These are phyloP conservation scores for Syrista parreyssii DNA, from an alignment of 2,888 invertebrate genomes.

Conservation along the genomic window DNA sequence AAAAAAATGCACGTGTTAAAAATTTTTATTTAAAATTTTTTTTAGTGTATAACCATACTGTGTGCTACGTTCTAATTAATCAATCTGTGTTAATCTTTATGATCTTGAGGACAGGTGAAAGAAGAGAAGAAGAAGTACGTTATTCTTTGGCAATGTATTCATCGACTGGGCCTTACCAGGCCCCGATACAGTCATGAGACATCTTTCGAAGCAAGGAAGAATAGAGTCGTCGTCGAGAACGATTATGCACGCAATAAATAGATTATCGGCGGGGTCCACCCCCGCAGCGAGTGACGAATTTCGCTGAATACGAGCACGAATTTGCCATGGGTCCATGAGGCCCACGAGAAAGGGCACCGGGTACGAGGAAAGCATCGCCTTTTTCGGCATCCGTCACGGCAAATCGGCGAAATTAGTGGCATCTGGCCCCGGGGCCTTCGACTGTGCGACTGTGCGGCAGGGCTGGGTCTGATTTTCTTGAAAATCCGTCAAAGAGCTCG, in stretches of 20 bases:
- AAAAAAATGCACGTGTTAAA: too few relatives aligned
- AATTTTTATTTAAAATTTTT: too few relatives aligned
- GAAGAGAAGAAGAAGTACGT: background rate
- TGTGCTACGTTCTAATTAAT: too few relatives aligned
- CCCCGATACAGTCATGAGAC: too few relatives aligned
- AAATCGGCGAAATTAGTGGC: slow-evolving; percentile 56
- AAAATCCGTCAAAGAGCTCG: slow-evolving; percentile 36
- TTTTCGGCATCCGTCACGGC: slow-evolving; percentile 46
- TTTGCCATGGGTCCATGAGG: slow-evolving; percentile 38
- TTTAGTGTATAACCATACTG: too few relatives aligned
- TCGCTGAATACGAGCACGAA: slow-evolving; percentile 41
- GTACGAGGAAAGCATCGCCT: slow-evolving; percentile 15
- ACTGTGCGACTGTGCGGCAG: too few relatives aligned
- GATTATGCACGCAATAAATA: slow-evolving; percentile 61
- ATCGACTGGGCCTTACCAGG: too few relatives aligned
- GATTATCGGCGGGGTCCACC: slow-evolving; percentile 25
- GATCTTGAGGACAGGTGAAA: background rate
- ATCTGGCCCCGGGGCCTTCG: slow-evolving; percentile 42
- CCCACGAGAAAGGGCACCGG: slow-evolving; percentile 4
- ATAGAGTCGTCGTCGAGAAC: slow-evolving; percentile 29
- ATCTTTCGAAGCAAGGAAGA: too few relatives aligned
- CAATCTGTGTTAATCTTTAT: background rate
- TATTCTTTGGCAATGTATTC: too few relatives aligned
- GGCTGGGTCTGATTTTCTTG: slow-evolving; percentile 11
- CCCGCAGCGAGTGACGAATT: slow-evolving; percentile 37